Conservation (phyloP, 2,888 invertebrate species). For the Esperia sulphurella region DNA sequence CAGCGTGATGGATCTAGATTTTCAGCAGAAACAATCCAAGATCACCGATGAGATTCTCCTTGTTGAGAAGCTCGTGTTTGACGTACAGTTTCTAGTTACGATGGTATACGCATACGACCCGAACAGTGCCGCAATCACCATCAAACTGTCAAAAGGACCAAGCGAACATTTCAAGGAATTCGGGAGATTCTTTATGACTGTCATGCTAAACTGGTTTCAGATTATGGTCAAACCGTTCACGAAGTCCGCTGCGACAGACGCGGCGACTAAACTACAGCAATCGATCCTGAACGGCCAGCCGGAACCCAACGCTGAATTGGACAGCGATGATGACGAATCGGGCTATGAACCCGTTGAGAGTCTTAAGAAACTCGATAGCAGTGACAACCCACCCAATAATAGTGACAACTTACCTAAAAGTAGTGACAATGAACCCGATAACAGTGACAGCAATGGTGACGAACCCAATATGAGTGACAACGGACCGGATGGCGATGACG, state of each 20-base stretch:
- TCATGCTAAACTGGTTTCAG: slow-evolving; percentile 39
- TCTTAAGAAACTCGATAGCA: neutral
- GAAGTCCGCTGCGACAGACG: slow-evolving; percentile 20
- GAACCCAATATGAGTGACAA: too few species aligned
- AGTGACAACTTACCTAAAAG: slow-evolving; percentile 5
- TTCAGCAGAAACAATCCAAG: slow-evolving; percentile 35
- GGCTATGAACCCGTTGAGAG: neutral
- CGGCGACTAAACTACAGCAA: neutral
- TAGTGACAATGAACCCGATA: slow-evolving; percentile 12
- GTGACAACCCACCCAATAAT: slow-evolving; percentile 16
- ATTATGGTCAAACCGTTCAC: slow-evolving; percentile 30
- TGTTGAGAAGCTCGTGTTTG: slow-evolving; percentile 21
- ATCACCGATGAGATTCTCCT: slow-evolving; percentile 45
- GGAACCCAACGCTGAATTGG: neutral
- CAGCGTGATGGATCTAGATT: slow-evolving; percentile 18
- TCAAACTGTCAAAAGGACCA: slow-evolving; percentile 35
- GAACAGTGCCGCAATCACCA: slow-evolving; percentile 22
- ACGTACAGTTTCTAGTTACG: slow-evolving; percentile 38
- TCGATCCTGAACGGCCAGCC: slow-evolving; percentile 1
- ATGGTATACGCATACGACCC: slow-evolving; percentile 31
- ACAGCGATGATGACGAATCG: neutral
- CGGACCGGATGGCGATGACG: too few species aligned
- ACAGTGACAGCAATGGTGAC: slow-evolving; percentile 15
- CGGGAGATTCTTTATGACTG: slow-evolving; percentile 41
- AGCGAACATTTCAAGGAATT: slow-evolving; percentile 36